Percentiles rank a stretch among this genome's conserved stretches.
Conservation (phyloP, 1,140 invertebrate species). For the Phocides pigmalion region DNA sequence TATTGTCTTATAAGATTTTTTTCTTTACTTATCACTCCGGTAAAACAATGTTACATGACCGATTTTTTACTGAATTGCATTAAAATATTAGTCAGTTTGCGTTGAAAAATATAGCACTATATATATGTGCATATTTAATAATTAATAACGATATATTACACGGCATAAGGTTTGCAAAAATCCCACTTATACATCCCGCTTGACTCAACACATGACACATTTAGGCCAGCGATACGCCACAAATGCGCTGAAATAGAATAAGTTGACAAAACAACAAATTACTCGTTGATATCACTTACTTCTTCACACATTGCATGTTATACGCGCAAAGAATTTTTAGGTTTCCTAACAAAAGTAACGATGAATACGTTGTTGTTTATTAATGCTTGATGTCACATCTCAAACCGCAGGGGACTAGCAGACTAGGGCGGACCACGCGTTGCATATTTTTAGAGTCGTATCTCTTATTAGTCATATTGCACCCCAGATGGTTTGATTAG, state of each 20-base stretch:
- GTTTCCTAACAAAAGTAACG: constrained; percentile 15
- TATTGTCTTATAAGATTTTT: too few species aligned
- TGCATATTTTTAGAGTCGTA: constrained; percentile 66
- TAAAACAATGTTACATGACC: too few species aligned
- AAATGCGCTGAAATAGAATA: constrained; percentile 21
- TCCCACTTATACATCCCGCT: constrained; percentile 41
- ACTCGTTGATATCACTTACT: background rate
- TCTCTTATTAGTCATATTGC: constrained; percentile 61
- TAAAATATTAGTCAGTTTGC: background rate
- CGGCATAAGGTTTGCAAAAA: constrained; percentile 33
- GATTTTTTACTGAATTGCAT: too few species aligned
- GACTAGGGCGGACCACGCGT: constrained; percentile 54
- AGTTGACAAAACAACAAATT: background rate
- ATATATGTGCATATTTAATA: too few species aligned
- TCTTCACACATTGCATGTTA: background rate
- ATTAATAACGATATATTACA: background rate
- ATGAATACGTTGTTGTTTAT: constrained; percentile 7
- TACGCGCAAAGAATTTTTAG: background rate
- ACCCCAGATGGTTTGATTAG: constrained; percentile 41
- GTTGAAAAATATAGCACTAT: too few species aligned
- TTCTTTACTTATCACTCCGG: background rate
- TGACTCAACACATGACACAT: constrained; percentile 61
- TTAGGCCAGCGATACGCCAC: constrained; percentile 51
- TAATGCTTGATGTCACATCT: constrained; percentile 10
- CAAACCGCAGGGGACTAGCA: constrained; percentile 43